Evolutionary conservation across 1,140 invertebrate genomes (phyloP), one percentile per base, ranked within the genome.

Genomic region (Diploscapter pachys): DNA sequence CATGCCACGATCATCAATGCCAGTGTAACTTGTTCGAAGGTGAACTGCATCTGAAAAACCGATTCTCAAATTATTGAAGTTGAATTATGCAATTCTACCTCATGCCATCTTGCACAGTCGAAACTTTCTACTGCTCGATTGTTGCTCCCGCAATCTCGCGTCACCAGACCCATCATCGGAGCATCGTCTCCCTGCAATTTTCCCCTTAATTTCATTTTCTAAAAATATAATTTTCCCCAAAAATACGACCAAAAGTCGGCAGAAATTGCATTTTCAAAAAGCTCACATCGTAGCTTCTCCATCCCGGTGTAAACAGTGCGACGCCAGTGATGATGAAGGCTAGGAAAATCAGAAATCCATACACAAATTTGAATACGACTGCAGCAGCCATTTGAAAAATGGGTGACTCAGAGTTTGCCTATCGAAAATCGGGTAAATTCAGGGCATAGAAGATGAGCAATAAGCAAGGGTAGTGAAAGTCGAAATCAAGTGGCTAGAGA

Each of bases 331-430:
- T 9, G 6, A 64, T 13, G 51, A 64, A 64, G 6, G 63, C 63
- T 50, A 64, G 13, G 51, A 64, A 48, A 8, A 64, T 31, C 31
- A 13, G 51, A 13, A 50, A 13, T 31, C 63, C 63, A 13, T 64
- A 64, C 88, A 69, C 63, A 56, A 69, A 68, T 31, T 31, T 31
- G 31, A 31, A 31, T 31, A 31, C 31, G 31, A 31, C 31, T 31
- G 31, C 31, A 31, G 31, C 31, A 31, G 31, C 31, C 31, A 31
- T 31, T 31, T 31, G 31, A 31, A 31, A 31, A 31, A 31, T 31
- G 31, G 31, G 31, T 31, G 31, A 31, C 31, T 1, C 31, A 31
- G 31, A 31, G 31, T 31, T 31, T 31, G 31, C 31, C 31, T 31
- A 31, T 31, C 31, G 31, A 31, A 31, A 31, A 31, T 31, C 31